A percentile compares a stretch with the other conserved stretches of the same genome.
phyloP scores from a whole-genome alignment of 2,888 invertebrate species.

The Cryptocheilus praepositus region DNA sequence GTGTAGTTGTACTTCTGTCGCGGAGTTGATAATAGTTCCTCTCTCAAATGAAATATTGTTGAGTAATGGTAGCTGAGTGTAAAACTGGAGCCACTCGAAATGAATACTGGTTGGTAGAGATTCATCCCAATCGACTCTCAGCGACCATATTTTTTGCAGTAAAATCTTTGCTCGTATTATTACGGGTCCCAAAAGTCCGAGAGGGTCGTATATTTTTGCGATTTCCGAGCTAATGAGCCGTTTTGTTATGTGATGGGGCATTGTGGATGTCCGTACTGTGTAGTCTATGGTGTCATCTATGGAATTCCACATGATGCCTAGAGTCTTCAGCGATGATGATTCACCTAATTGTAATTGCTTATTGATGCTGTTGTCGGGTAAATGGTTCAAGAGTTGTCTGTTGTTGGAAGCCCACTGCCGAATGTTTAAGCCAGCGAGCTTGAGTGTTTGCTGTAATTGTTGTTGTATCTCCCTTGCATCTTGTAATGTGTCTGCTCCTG shows the following conservation, averaged over 20 bases:
- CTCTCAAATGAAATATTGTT: constrained; percentile 37
- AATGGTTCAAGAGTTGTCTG: constrained; percentile 14
- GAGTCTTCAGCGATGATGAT: constrained; percentile 25
- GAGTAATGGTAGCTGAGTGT: constrained; percentile 26
- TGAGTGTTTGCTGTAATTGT: constrained; percentile 19
- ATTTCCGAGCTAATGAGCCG: constrained; percentile 40
- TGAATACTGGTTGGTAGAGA: constrained; percentile 32
- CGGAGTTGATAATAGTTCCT: constrained; percentile 8
- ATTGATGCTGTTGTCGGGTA: constrained; percentile 24
- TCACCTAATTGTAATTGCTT: constrained; percentile 15
- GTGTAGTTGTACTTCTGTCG: constrained; percentile 30
- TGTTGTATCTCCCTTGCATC: constrained; percentile 26
- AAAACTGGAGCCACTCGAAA: constrained; percentile 32
- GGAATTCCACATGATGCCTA: constrained; percentile 31
- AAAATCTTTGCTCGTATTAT: constrained; percentile 41
- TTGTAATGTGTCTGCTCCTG: constrained; percentile 14
- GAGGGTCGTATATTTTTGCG: constrained; percentile 46
- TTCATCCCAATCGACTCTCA: constrained; percentile 43
- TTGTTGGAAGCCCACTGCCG: constrained; percentile 49
- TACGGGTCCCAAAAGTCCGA: constrained; percentile 43
- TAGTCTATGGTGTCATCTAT: constrained; percentile 16
- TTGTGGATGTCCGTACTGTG: no score
- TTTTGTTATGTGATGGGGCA: constrained; percentile 25
- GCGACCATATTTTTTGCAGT: constrained; percentile 42
- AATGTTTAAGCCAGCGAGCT: constrained; percentile 29